Evolutionary conservation across 2,113 vertebrate genomes (phyloP), one percentile per base, ranked within the genome.

Genomic region (Epinephelus cyanopodus): DNA sequence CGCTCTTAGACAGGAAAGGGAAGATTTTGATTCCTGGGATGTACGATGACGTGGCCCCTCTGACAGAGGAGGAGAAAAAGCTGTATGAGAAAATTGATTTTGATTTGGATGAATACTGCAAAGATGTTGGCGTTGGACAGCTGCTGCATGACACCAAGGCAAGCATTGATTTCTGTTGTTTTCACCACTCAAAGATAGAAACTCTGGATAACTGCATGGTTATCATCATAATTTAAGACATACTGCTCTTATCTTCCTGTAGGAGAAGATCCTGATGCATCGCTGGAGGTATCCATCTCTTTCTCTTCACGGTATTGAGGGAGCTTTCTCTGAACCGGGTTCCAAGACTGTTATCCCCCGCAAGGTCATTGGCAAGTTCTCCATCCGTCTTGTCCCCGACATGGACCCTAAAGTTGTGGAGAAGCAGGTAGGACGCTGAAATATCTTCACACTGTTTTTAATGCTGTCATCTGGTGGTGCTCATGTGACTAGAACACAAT

Each of bases 241-340:
- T 33, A 21, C 0, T 82, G 0, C 3, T 42, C 0, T 29, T n/a
- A 57, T 17, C 45, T 72, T 3, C 48, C 12, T 37, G 0, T 81
- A 99, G 98, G 96, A 96, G 5, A 58, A 96, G 39, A 94, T 99
- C 84, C 94, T 99, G 60, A 99, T 99, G 98, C 97, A 99, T 66
- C 95, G 98, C 6, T 99, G 98, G 98, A 94, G 98, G 25, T 99
- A 94, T 70, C 98, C 98, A 0, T 99, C 96, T n/a, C 96, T 99
- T 10, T 99, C 98, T 21, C 96, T 99, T 8, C 98, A 99, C 2
- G 98, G 98, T n/a, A 99, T 99, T 3, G 98, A 99, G 89, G 98
- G 98, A 1, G 98, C 98, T 37, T 99, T 99, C 87, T 94, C 97
- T 6, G 97, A 95, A 10, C 63, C 95, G 0, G 98, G 98, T 54